Base-by-base conservation (phyloP, 2,113 vertebrate genomes). In the Embiotoca jacksoni region DNA sequence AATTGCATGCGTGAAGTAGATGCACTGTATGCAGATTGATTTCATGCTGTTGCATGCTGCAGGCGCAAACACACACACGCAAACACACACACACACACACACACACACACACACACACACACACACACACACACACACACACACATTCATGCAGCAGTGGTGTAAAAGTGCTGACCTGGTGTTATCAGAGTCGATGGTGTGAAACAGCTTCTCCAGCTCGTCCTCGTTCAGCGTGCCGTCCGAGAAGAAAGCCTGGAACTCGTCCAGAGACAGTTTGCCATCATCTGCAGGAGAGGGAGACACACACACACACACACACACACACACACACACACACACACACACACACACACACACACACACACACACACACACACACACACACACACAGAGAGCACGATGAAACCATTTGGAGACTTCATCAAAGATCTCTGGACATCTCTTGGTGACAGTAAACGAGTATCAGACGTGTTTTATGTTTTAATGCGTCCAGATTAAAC, bases 201-300 rank as follows among this genome's bases (percentile, higher is more conserved):
- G 97, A 90, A 99, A 99, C 77, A 99, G 96, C 71, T 95, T 97
- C 90, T 99, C 97, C 30, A 99, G 95, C 85, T 99, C 98, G 16
- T 97, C 96, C 86, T 98, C 97, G 0, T 96, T 96, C 84, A 99
- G 96, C 1, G 96, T 96, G 0, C 98, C 98, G 0, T 99, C 98
- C 0, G 97, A 96, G 89, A 99, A 99, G 93, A 99, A 99, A 14
- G 98, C 96, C 92, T 98, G 98, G 92, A 99, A 99, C 75, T 99
- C 98, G 82, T 99, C 98, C 92, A 99, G 90, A 67, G 98, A 99
- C 85, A 99, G 92, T 87, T 98, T 99, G 57, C 98, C 98, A 0
- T 99, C 98, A 84, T 99, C 98, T 99, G 93, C 57, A 80, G 47
- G 73, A 73, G 2, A 90, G 79, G 47, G 73, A 73, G 2, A 90